Conservation (phyloP, 2,888 invertebrate genomes). For the Scaptomyza parva region DNA sequence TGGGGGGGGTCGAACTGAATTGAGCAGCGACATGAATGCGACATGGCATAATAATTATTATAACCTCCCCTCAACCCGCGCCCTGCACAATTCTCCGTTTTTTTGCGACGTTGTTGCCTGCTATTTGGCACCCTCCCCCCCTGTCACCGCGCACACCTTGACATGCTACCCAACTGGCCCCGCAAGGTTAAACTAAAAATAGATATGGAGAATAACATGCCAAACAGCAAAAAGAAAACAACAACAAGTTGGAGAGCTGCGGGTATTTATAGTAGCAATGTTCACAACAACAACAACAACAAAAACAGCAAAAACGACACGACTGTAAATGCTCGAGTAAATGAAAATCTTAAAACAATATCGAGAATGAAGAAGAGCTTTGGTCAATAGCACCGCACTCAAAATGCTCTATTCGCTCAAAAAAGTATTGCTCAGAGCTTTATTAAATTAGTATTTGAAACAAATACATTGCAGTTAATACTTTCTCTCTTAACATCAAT, state of each 20-base stretch:
- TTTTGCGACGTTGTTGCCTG: not conserved
- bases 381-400: not conserved
- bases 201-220: constrained; percentile 75
- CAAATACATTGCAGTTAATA: no score
- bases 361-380: constrained; percentile 15
- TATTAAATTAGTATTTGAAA: no score
- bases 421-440: no score
- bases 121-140: not conserved
- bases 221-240: constrained; percentile 35
- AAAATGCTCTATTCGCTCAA: constrained; percentile 35
- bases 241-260: constrained; percentile 63
- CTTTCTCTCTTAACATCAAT: no score
- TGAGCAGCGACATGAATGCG: constrained; percentile 35
- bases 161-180: constrained; percentile 49
- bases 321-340: constrained; percentile 46
- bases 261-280: constrained; percentile 65
- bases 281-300: constrained; percentile 30
- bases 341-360: constrained; percentile 52
- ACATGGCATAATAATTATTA: constrained; percentile 50
- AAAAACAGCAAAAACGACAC: constrained; percentile 12
- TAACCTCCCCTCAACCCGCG: not conserved
- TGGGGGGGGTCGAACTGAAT: no score
- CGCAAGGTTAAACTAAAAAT: constrained; percentile 72
- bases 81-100: not conserved
- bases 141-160: constrained; percentile 9